Evolutionary conservation across 2,888 invertebrate species (phyloP), one percentile per base, ranked within the genome.

Genomic region (Liopterus haemorrhoidalis): DNA sequence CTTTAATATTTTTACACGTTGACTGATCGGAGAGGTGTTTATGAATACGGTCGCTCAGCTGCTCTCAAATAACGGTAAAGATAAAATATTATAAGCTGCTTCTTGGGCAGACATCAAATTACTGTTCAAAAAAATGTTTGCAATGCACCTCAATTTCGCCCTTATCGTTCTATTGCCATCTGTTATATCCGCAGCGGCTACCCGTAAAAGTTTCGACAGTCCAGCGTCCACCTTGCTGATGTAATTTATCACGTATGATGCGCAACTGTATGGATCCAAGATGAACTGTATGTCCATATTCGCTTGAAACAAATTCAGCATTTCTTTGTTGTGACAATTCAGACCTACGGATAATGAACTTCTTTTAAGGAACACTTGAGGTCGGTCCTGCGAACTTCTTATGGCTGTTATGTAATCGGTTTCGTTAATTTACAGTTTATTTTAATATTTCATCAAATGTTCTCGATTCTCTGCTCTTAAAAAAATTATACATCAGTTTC

Each of bases 191-290:
- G 24, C 27, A 5, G 51, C 51, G 8, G 54, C 53, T 38, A 52
- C 39, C 16, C 53, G 32, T 32, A 55, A 52, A 25, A 60, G 38
- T 47, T 59, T 48, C 14, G 57, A 54, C 8, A 58, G 36, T 5
- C 57, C 59, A 21, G 51, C 46, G 25, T 56, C 51, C 1, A 54
- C 48, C 50, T 60, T 58, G 21, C 49, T 55, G 2, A 59, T 45
- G 36, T 58, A 59, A 33, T 59, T 53, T 8, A 44, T 54, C 2
- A 57, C 48, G 32, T 59, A 59, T n/a, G 48, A 36, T 5, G 54
- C 54, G 21, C 53, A 49, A 6, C 49, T 51, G 41, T 56, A 56
- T 27, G 50, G 51, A 20, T 54, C 50, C 4, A 55, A 15, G 22
- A 57, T 42, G 19, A 46, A 51, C 38, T 54, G 57, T 14, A 52